Evolutionary conservation across 2,888 invertebrate species (phyloP), one percentile per base, ranked within the genome.

Genomic region (Plagodis dolabraria): DNA sequence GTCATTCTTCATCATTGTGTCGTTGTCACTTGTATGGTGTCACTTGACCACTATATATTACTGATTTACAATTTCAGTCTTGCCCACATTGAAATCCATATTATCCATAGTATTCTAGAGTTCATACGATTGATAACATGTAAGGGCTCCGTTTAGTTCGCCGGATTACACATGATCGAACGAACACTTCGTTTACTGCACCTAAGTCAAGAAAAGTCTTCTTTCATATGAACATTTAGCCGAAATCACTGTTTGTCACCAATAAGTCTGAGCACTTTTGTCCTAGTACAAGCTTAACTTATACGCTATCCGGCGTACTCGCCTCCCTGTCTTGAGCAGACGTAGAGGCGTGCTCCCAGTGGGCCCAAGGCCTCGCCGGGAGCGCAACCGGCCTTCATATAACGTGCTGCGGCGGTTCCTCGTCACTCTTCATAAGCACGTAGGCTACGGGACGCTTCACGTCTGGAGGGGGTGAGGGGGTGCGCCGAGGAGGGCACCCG

Each of bases 331-430:
- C 89, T 65, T 79, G 81, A 6, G 82, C 76, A 35, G 91, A 90
- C 44, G 92, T 91, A 60, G 92, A 92, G 12, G 92, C 91, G 70
- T 84, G 88, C 90, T 92, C 92, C 91, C 92, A 94, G 67, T 93
- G 93, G 71, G 86, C 85, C 84, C 89, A 86, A n/a, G 85, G 86
- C 76, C 95, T 89, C 80, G 95, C 95, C 78, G 96, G 96, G 92
- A 96, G 96, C 95, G 96, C 95, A 82, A 96, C 96, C 92, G 96
- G 96, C 94, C 95, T 96, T 96, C 96, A 96, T 94, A 96, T 96
- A 86, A 96, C 95, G 83, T 96, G 96, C 61, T 94, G 93, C 2
- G 93, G 92, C 0, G 91, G 92, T 67, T 94, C 94, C 72, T 93
- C 93, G 72, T 94, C 93, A 46, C 93, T 94, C 86, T 95, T 95